phyloP scores from a whole-genome alignment of 1,140 invertebrate genomes.

The Ceratosolen fusciceps region DNA sequence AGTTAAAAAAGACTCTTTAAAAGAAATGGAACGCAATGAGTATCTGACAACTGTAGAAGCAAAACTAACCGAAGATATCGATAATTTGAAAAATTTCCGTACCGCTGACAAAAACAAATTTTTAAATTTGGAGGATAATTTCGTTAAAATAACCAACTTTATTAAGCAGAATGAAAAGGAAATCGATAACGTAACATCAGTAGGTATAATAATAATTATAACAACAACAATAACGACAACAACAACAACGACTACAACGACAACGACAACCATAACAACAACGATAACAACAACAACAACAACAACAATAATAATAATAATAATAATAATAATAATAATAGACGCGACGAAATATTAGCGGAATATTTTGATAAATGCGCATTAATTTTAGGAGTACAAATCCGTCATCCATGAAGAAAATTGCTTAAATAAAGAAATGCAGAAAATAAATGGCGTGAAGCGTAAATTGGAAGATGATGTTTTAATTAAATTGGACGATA shows the following conservation, averaged over 20 bases:
- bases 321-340: not conserved
- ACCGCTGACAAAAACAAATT: slow-evolving; percentile 57
- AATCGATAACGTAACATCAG: slow-evolving; percentile 62
- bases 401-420: slow-evolving; percentile 58
- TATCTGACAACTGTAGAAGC: slow-evolving; percentile 75
- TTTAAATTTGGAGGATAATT: slow-evolving; percentile 69
- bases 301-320: slow-evolving; percentile 52
- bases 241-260: not conserved
- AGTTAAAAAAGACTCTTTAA: slow-evolving; percentile 71
- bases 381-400: slow-evolving; percentile 58
- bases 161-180: slow-evolving; percentile 75
- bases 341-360: too few relatives aligned
- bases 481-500: slow-evolving; percentile 76
- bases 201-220: slow-evolving; percentile 49
- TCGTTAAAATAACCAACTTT: slow-evolving; percentile 71
- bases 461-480: slow-evolving; percentile 76
- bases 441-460: slow-evolving; percentile 73
- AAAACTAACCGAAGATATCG: slow-evolving; percentile 73
- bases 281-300: not conserved
- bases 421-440: slow-evolving; percentile 70
- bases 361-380: slow-evolving; percentile 22
- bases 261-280: slow-evolving; percentile 52
- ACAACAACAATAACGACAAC: not conserved
- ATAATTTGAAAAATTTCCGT: slow-evolving; percentile 57
- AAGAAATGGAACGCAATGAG: slow-evolving; percentile 79